phyloP scores from a whole-genome alignment of 2,888 invertebrate species.

The Spialia ferax region DNA sequence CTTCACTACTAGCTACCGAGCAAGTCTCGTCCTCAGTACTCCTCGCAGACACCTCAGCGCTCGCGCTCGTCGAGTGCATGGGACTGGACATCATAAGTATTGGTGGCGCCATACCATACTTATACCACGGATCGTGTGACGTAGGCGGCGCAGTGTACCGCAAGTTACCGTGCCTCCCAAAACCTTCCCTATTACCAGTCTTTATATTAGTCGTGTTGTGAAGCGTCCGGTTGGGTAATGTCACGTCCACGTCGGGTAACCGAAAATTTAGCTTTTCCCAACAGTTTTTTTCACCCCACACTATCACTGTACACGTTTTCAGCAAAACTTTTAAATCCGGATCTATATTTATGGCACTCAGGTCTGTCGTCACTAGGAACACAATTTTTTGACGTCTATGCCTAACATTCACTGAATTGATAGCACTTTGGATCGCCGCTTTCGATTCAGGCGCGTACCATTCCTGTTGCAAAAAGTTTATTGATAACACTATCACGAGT shows the following conservation, averaged over 20 bases:
- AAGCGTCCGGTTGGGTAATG: slow-evolving; percentile 86
- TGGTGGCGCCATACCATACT: slow-evolving; percentile 82
- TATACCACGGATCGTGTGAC: slow-evolving; percentile 84
- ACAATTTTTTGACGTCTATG: slow-evolving; percentile 87
- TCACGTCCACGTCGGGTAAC: slow-evolving; percentile 91
- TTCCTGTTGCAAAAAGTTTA: slow-evolving; percentile 93
- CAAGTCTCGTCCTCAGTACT: slow-evolving; percentile 89
- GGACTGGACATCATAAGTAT: slow-evolving; percentile 88
- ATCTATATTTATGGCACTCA: slow-evolving; percentile 89
- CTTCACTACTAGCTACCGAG: slow-evolving; percentile 85
- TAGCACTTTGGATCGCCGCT: slow-evolving; percentile 92
- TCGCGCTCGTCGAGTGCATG: slow-evolving; percentile 86
- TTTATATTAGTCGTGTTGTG: slow-evolving; percentile 82
- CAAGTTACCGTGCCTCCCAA: slow-evolving; percentile 80
- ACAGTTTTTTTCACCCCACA: slow-evolving; percentile 94
- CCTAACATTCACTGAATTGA: slow-evolving; percentile 88
- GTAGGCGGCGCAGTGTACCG: slow-evolving; percentile 84
- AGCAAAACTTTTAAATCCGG: slow-evolving; percentile 91
- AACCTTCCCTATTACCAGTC: slow-evolving; percentile 79
- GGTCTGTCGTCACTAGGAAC: slow-evolving; percentile 83
- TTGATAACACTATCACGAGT: slow-evolving; percentile 93
- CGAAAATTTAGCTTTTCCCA: slow-evolving; percentile 95
- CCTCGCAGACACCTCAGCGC: slow-evolving; percentile 87
- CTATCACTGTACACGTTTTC: slow-evolving; percentile 91
- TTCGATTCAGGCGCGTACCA: slow-evolving; percentile 94